Conservation (phyloP, 2,113 vertebrate genomes). For the Marmota monax region DNA sequence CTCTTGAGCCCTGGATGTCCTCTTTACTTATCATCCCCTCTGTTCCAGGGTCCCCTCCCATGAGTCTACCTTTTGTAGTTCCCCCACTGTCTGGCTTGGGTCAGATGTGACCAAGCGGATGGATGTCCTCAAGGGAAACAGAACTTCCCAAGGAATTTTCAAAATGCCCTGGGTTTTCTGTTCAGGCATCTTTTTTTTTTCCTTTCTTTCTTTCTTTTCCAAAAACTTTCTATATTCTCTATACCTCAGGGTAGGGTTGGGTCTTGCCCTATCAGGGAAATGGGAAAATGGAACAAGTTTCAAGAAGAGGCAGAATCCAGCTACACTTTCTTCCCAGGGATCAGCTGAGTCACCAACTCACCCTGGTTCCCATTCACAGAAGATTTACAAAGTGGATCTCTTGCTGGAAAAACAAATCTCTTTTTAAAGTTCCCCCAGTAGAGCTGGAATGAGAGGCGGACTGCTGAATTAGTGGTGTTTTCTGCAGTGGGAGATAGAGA, state of each 20-base stretch:
- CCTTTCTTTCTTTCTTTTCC: not conserved
- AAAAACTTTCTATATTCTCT: not conserved
- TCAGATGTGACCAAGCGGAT: not conserved
- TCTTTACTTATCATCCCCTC: conserved; percentile 54
- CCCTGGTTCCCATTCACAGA: not conserved
- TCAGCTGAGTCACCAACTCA: not conserved
- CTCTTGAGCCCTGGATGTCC: not conserved
- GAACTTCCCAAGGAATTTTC: not conserved
- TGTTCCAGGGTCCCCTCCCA: conserved; percentile 36
- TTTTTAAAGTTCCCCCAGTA: not conserved
- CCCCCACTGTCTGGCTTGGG: not conserved
- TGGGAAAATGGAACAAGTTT: not conserved
- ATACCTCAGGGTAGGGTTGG: not conserved
- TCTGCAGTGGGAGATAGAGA: not conserved
- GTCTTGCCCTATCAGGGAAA: not conserved
- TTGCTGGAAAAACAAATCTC: not conserved
- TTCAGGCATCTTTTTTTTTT: not conserved
- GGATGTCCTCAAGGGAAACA: not conserved
- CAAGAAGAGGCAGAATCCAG: not conserved
- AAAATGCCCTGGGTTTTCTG: not conserved
- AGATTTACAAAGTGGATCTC: not conserved
- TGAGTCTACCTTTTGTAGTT: conserved; percentile 6
- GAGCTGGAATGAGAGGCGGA: not conserved
- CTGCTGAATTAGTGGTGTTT: not conserved
- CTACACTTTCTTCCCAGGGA: not conserved